These are phyloP conservation scores for Halictus ligatus DNA, from an alignment of 2,888 invertebrate genomes.

Conservation along the genomic window DNA sequence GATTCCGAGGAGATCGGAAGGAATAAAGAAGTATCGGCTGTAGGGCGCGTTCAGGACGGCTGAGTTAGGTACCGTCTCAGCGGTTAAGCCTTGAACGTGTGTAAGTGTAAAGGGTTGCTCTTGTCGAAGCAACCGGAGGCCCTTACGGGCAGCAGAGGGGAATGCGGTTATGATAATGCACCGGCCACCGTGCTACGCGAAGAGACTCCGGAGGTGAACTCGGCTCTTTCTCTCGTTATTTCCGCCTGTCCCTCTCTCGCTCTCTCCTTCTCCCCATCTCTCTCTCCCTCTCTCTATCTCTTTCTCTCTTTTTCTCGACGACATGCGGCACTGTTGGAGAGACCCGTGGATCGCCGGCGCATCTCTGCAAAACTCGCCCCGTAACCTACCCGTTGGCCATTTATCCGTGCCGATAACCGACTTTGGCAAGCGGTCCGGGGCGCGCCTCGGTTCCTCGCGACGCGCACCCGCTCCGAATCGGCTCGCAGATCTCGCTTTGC, in stretches of 20 bases:
- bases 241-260: slow-evolving; percentile 28
- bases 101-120: slow-evolving; percentile 73
- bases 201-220: slow-evolving; percentile 71
- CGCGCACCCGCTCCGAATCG: slow-evolving; percentile 19
- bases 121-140: slow-evolving; percentile 75
- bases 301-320: slow-evolving; percentile 10
- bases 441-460: slow-evolving; percentile 27
- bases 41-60: slow-evolving; percentile 11
- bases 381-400: slow-evolving; percentile 59
- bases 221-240: slow-evolving; percentile 33
- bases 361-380: slow-evolving; percentile 43
- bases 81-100: slow-evolving; percentile 48
- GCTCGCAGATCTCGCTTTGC: slow-evolving; percentile 38
- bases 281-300: neutral
- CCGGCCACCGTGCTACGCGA: slow-evolving; percentile 83
- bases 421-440: slow-evolving; percentile 61
- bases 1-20: slow-evolving; percentile 13
- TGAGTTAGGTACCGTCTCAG: slow-evolving; percentile 38
- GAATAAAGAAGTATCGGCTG: slow-evolving; percentile 69
- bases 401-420: slow-evolving; percentile 72
- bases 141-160: slow-evolving; percentile 77
- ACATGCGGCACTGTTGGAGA: neutral
- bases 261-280: neutral
- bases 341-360: slow-evolving; percentile 32
- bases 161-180: slow-evolving; percentile 84